phyloP scores from a whole-genome alignment of 2,113 vertebrate species.

The Holacanthus passer region DNA sequence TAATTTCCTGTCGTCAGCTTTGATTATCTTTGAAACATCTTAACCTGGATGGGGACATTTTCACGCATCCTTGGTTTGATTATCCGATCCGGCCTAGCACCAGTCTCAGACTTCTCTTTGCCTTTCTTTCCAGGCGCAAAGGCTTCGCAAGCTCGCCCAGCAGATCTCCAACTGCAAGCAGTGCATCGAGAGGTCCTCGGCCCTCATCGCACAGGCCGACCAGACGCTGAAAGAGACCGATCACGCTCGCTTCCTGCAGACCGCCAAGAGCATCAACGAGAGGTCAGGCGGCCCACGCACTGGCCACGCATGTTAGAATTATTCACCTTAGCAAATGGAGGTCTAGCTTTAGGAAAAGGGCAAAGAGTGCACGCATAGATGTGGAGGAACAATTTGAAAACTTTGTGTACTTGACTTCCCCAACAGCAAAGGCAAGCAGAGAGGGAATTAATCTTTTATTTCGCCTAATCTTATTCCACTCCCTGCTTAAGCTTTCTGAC shows the following conservation, averaged over 20 bases:
- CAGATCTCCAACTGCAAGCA: constrained; percentile 98
- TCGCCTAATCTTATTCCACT: constrained; percentile 30
- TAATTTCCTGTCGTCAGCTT: constrained; percentile 12
- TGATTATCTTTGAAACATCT: constrained; percentile 26
- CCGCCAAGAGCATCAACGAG: constrained; percentile 96
- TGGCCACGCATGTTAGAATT: neutral
- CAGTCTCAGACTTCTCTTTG: neutral
- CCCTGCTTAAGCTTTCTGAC: constrained; percentile 35
- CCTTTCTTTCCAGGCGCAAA: constrained; percentile 86
- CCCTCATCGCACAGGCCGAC: constrained; percentile 96
- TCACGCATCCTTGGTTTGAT: neutral
- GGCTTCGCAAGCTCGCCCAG: constrained; percentile 95
- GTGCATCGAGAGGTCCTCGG: constrained; percentile 95
- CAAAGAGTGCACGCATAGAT: constrained; percentile 43
- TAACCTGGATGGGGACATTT: neutral
- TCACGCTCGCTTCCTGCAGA: constrained; percentile 96
- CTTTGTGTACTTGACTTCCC: constrained; percentile 2
- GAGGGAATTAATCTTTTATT: constrained; percentile 29
- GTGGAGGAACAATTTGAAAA: constrained; percentile 22
- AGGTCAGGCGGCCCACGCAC: constrained; percentile 84
- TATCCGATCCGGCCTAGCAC: neutral
- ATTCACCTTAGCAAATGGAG: neutral
- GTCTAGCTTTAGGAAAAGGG: constrained; percentile 88
- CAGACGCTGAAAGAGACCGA: constrained; percentile 96
- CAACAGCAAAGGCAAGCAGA: neutral